A percentile compares a stretch with the other conserved stretches of the same genome.
phyloP scores from a whole-genome alignment of 2,797 vertebrate genomes.

The Simalia tracyae region DNA sequence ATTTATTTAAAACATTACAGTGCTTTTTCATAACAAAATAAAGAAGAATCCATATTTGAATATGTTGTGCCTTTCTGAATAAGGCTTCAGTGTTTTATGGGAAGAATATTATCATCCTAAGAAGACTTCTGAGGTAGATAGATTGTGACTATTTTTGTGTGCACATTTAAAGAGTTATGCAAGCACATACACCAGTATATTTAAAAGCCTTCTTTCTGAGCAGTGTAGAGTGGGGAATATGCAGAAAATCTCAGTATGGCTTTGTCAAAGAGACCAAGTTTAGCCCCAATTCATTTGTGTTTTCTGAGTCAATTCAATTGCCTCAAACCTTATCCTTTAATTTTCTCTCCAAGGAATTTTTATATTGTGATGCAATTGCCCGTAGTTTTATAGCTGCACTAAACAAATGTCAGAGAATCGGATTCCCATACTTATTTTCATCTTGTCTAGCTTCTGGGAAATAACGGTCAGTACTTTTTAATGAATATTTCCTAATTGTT shows the following conservation, averaged over 20 bases:
- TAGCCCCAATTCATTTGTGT: neutral
- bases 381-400: neutral
- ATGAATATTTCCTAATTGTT: neutral
- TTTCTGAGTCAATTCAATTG: neutral
- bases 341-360: neutral
- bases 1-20: conserved; percentile 4
- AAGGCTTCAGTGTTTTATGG: neutral
- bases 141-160: neutral
- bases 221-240: neutral
- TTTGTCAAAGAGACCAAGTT: neutral
- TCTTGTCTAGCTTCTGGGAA: neutral
- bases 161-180: neutral
- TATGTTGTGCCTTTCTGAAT: conserved; percentile 8
- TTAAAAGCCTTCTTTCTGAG: neutral
- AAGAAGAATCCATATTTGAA: neutral
- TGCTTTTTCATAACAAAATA: conserved; percentile 33
- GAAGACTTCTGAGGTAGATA: neutral
- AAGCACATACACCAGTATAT: neutral
- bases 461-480: neutral
- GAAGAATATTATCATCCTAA: neutral
- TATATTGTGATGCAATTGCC: neutral
- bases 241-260: neutral
- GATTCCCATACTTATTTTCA: neutral
- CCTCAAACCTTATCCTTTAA: neutral
- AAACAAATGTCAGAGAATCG: neutral